These are phyloP conservation scores for Actinemys pallida DNA, from an alignment of 2,113 vertebrate genomes.

Conservation along the genomic window DNA sequence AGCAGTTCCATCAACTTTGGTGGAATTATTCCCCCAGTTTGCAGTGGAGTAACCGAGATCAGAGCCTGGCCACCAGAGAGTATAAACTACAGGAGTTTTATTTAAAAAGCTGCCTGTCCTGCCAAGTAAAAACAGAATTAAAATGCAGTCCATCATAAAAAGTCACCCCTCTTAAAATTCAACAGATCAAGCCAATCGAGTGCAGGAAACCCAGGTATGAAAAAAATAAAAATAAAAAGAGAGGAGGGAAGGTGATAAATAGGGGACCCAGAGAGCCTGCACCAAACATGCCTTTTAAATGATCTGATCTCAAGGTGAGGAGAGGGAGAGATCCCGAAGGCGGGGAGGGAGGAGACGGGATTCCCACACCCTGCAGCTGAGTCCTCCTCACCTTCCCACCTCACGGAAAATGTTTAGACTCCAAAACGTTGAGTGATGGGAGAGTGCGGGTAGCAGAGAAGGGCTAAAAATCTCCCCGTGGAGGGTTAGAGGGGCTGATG, in stretches of 20 bases:
- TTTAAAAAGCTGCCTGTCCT: conserved; percentile 32
- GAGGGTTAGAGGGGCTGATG: neutral
- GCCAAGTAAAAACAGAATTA: conserved; percentile 41
- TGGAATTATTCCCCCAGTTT: neutral
- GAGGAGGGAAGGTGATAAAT: neutral
- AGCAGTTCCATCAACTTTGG: neutral
- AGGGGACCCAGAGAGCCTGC: neutral
- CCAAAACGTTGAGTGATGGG: neutral
- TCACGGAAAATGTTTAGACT: neutral
- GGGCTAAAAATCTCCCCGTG: neutral
- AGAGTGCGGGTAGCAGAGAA: neutral
- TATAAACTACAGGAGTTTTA: neutral
- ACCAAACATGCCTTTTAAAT: neutral
- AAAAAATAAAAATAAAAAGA: neutral
- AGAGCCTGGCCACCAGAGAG: neutral
- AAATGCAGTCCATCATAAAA: neutral
- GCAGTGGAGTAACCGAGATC: accelerated
- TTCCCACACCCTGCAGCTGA: accelerated
- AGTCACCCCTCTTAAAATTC: neutral
- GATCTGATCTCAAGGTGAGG: accelerated
- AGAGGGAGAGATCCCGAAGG: accelerated
- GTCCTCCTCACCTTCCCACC: neutral
- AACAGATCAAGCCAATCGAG: neutral
- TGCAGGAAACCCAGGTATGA: neutral
- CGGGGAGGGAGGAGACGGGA: neutral